Base-by-base conservation (phyloP, 2,797 vertebrate genomes). In the Psittacula derbiana region DNA sequence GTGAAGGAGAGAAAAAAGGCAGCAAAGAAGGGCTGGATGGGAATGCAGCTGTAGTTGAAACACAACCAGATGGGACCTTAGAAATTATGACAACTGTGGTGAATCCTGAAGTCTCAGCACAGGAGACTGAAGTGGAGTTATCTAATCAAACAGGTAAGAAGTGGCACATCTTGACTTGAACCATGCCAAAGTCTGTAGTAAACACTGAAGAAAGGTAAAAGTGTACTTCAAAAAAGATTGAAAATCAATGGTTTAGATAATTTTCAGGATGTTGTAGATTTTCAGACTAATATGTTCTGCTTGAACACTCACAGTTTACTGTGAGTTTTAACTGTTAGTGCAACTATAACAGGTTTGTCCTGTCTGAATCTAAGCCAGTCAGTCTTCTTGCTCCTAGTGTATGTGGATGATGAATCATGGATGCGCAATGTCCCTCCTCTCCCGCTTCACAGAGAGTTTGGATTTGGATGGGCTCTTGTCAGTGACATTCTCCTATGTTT, bases 401-500 rank as follows among this genome's bases (percentile, higher is more conserved):
- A 98, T 1, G 94, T 97, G 85, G 98, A 99, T 4, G 98, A 99
- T 24, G 80, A 91, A 4, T 98, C 98, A 0, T 99, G 99, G 99
- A 99, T 95, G 97, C 98, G 98, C 80, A 99, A 97, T 10, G 75
- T 99, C 23, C 99, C 99, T 47, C 98, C 99, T 12, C 91, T 98
- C 11, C 98, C 98, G 0, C 3, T 98, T 4, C 99, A 99, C 94
- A 97, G 98, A 53, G 99, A 99, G 50, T 99, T 97, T 30, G 98
- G 98, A 15, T 93, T 90, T 1, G 99, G 99, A 76, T 99, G 99
- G 99, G 99, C 98, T 14, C 98, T 99, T 10, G 97, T 99, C 73
- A 98, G 98, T 12, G 99, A 99, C 95, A 88, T 99, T 33, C 98
- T 99, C 16, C 98, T 99, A 92, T 99, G 98, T 89, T 65, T 99